Conservation (phyloP, 2,888 invertebrate species). For the Apomyelois bistriatella region DNA sequence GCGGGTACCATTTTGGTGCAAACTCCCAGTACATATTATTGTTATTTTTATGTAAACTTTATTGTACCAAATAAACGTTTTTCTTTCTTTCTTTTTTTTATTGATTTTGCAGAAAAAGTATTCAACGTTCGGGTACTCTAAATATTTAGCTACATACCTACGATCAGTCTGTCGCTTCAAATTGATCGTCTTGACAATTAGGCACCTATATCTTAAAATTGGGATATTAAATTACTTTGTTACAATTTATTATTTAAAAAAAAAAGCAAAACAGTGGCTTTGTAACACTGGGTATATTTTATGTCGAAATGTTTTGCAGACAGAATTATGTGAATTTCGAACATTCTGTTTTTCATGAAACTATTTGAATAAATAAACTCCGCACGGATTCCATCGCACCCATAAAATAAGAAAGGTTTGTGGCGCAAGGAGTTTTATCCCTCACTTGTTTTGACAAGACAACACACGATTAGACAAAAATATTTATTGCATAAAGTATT, state of each 20-base stretch:
- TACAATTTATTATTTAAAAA: neutral
- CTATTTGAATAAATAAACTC: neutral
- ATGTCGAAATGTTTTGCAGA: conserved; percentile 5
- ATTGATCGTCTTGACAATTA: conserved; percentile 10
- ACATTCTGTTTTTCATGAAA: neutral
- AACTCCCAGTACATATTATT: too few species aligned
- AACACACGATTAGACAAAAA: too few species aligned
- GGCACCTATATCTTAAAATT: conserved; percentile 1
- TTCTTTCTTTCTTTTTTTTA: too few species aligned
- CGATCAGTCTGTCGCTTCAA: neutral
- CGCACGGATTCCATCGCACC: too few species aligned
- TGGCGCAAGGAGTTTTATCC: too few species aligned
- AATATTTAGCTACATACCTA: neutral
- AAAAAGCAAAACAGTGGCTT: neutral
- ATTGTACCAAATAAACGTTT: too few species aligned
- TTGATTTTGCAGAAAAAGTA: neutral
- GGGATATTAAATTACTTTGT: conserved; percentile 2
- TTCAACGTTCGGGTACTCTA: neutral
- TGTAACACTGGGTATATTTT: neutral
- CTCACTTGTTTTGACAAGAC: too few species aligned
- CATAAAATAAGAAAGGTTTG: too few species aligned
- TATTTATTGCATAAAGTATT: too few species aligned
- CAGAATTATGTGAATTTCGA: neutral
- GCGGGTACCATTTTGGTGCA: too few species aligned
- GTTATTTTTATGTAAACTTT: too few species aligned